Base-by-base conservation (phyloP, 2,888 invertebrate genomes). In the Vanessa cardui region DNA sequence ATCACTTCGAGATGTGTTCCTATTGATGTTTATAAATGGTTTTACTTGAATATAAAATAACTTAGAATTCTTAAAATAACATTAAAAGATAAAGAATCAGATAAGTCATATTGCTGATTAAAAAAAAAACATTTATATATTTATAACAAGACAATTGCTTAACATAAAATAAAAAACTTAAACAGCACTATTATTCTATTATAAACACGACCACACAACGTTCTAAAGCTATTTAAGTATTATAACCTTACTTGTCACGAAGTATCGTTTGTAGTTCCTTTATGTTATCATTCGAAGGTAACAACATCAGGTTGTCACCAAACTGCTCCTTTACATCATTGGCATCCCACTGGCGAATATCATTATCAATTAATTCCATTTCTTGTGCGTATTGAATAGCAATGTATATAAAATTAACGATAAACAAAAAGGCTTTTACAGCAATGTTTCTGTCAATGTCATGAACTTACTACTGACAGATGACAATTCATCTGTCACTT, bases 1-100 rank as follows among this genome's bases (percentile, higher is more conserved):
- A 88, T 99, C 99, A 91, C 97, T 98, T 76, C 98, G 94, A 3
- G 96, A 93, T 31, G 99, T 99, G 78, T 96, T 97, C 86, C 99
- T 99, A 74, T 49, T 6, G 31, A 9, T 54, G 45, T 18, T 18
- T 33, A 7, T 18, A 39, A 21, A 15, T 50, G 9, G 0, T 39
- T 12, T 39, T 39, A 39, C 12, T 39, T 39, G 12, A 12, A 39
- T 12, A 33, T 33, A 26, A 26, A 26, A 49, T 9, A 20, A 18
- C 49, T 8, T 1, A 49, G 3, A 9, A 18, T 20, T 20, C 8
- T 49, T 49, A 5, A 49, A 18, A 39, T 12, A 39, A 12, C 12
- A 39, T 12, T 12, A 12, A 39, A 1, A 39, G 12, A 39, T 33
- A 39, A 39, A 39, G 39, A 39, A 39, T 39, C 12, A 39, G 12